Base-by-base conservation (phyloP, 1,140 invertebrate genomes). In the Drosophila dunni region DNA sequence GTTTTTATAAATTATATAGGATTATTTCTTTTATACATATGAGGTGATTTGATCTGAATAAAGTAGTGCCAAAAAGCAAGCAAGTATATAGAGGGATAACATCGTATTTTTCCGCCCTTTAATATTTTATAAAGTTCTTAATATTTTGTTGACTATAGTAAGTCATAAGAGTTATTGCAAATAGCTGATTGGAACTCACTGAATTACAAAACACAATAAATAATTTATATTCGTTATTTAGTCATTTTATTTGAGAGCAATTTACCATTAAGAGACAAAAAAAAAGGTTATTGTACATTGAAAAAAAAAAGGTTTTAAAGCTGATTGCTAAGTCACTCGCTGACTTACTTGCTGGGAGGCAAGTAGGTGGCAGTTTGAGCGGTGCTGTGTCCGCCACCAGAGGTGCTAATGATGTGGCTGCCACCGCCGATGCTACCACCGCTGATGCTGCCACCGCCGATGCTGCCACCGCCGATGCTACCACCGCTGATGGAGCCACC, bases 351-450 rank as follows among this genome's bases (percentile, higher is more conserved):
- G 73, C 84, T 78, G 10, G 46, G 84, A 15, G 84, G 84, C 70
- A 88, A 60, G 29, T 88, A 88, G 42, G 74, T 89, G 44, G 84
- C 67, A 46, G 70, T 81, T 54, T 88, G 79, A 44, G 66, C 65
- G 8, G 33, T 54, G 60, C 71, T 82, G 58, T 76, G 75, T 29
- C 44, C 15, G 15, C 54, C 62, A 15, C 78, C 78, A 4, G 54
- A 66, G 44, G 58, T 53, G 20, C 75, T 75, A 3, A 54, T 61
- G 5, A 58, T 33, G 46, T 33, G n/a, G 29, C 53, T 40, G 53
- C 75, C 60, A 40, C 53, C 53, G 36, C 5, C 7, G 17, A 11
- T 20, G 34, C 1, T 17, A 17, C 46, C 42, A 6, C 44, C 44
- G 9, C 42, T 11, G n/a, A 15, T 13, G 44, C 44, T 45, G n/a